Percentiles rank a stretch among this genome's conserved stretches.
phyloP scores from a whole-genome alignment of 2,888 invertebrate genomes.

The Agonopterix alstromeriana region DNA sequence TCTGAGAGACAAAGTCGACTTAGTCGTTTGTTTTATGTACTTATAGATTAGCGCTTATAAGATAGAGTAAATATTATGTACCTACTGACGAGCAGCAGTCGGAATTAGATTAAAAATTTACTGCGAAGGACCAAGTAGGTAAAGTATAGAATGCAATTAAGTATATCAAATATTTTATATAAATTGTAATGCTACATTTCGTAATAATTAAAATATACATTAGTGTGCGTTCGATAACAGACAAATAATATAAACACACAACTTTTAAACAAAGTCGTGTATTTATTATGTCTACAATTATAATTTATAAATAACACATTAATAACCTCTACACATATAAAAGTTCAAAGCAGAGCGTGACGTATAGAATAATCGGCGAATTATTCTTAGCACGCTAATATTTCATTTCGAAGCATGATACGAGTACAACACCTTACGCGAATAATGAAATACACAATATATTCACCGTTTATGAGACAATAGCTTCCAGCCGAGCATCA shows the following conservation, averaged over 20 bases:
- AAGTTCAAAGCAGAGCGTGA: conserved; percentile 22
- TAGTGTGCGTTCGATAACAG: conserved; percentile 24
- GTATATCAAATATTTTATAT: neutral
- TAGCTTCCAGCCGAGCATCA: conserved; percentile 79
- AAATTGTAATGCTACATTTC: neutral
- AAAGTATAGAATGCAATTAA: no score
- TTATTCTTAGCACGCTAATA: conserved; percentile 35
- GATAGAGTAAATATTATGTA: no score
- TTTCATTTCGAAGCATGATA: conserved; percentile 6
- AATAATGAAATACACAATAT: conserved; percentile 1
- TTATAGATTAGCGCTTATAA: no score
- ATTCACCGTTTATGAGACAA: conserved; percentile 76
- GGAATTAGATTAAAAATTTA: no score
- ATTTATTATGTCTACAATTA: conserved; percentile 20
- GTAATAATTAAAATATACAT: conserved; percentile 3
- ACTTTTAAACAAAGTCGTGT: conserved; percentile 24
- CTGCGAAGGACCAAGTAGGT: no score
- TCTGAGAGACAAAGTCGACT: no score
- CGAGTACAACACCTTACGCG: neutral
- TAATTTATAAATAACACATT: neutral
- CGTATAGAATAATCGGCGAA: conserved; percentile 32
- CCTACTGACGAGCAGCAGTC: no score
- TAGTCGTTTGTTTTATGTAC: no score
- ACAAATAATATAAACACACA: conserved; percentile 19
- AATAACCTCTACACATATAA: neutral